phyloP scores from a whole-genome alignment of 2,113 vertebrate genomes.

The Centropus unirufus region DNA sequence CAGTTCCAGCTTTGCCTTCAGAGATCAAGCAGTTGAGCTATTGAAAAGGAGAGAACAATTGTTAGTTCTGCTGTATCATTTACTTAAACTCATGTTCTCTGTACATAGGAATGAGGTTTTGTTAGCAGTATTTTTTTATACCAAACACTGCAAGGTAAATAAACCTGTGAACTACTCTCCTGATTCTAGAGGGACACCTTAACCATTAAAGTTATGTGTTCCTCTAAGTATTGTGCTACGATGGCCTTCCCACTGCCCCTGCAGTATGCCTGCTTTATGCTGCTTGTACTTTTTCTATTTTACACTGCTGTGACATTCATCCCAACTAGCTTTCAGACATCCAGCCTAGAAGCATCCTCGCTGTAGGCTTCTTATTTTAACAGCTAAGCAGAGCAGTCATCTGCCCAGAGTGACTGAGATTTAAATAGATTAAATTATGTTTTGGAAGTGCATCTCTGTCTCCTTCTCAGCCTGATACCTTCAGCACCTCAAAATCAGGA shows the following conservation, averaged over 20 bases:
- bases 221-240: not conserved
- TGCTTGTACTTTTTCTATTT: not conserved
- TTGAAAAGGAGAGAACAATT: not conserved
- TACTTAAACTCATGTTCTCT: not conserved
- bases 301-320: not conserved
- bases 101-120: not conserved
- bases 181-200: not conserved
- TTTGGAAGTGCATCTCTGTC: not conserved
- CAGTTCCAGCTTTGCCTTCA: not conserved
- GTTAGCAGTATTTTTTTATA: not conserved
- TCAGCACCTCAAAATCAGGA: not conserved
- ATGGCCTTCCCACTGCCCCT: not conserved
- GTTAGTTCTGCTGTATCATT: not conserved
- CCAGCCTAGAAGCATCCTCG: not conserved
- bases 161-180: not conserved
- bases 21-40: not conserved
- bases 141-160: not conserved
- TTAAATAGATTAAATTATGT: not conserved
- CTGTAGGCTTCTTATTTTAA: not conserved
- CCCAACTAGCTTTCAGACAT: not conserved
- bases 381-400: not conserved
- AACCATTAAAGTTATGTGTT: not conserved
- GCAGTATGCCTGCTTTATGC: not conserved
- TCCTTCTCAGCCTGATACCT: not conserved
- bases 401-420: not conserved